A percentile compares a stretch with the other conserved stretches of the same genome.
These are phyloP conservation scores for Imbricaverruca yamaguchii DNA, from an alignment of 2,888 invertebrate genomes.

Conservation along the genomic window DNA sequence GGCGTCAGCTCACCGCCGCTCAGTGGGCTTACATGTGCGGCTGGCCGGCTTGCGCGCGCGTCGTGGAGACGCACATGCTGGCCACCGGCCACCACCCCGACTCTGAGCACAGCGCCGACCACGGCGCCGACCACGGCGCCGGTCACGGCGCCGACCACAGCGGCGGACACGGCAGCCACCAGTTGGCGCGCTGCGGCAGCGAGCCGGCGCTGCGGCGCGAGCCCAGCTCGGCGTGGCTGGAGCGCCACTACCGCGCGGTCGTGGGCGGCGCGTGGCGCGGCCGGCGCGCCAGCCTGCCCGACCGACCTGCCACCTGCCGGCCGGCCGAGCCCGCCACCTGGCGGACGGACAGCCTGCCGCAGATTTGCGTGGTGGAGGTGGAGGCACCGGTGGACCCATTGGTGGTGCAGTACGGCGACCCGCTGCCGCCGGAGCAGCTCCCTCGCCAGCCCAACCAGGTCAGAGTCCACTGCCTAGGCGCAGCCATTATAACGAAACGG, in stretches of 20 bases:
- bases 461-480: neutral
- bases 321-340: neutral
- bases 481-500: neutral
- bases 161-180: neutral
- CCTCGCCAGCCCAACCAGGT: neutral
- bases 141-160: neutral
- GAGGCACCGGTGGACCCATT: neutral
- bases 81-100: neutral
- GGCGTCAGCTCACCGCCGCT: conserved; percentile 59
- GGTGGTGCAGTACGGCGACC: neutral
- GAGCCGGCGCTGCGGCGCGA: neutral
- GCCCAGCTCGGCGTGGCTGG: neutral
- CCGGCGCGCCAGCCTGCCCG: conserved; percentile 15
- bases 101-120: neutral
- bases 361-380: neutral
- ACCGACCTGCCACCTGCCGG: neutral
- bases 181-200: no score
- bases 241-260: neutral
- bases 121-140: neutral
- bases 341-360: neutral
- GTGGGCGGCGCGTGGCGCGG: neutral
- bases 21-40: conserved; percentile 69
- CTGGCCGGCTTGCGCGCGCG: conserved; percentile 58
- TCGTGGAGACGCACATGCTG: conserved; percentile 50
- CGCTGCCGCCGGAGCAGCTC: neutral